Conservation (phyloP, 2,113 vertebrate genomes). For the Pholis gunnellus region DNA sequence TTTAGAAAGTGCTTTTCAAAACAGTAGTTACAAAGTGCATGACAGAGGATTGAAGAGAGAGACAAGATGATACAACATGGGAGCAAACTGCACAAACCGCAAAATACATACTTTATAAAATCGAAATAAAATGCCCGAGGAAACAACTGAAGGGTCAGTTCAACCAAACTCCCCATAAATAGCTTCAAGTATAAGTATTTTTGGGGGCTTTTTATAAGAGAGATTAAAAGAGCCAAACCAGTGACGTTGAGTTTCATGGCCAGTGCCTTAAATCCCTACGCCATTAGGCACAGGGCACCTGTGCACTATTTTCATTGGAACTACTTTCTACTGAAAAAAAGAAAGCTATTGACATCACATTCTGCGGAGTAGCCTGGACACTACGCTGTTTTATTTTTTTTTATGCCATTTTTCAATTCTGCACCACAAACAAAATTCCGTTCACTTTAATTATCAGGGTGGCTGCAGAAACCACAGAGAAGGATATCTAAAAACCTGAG, state of each 20-base stretch:
- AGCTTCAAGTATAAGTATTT: background rate
- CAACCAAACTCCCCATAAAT: background rate
- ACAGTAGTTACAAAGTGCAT: conserved; percentile 20
- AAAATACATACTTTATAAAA: background rate
- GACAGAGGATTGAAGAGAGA: background rate
- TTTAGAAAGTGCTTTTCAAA: conserved; percentile 30
- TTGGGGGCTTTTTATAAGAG: background rate
- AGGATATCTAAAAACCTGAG: background rate
- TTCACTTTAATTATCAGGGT: background rate
- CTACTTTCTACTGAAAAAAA: background rate
- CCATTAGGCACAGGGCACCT: background rate
- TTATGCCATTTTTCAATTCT: background rate
- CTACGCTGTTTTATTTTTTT: background rate
- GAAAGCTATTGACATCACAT: background rate
- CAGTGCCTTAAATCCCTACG: background rate
- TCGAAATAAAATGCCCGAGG: background rate
- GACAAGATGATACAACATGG: background rate
- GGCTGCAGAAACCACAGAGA: background rate
- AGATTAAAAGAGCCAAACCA: background rate
- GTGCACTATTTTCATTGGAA: background rate
- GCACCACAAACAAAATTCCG: background rate
- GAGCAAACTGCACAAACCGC: background rate
- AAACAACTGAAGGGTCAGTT: background rate
- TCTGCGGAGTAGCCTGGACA: background rate
- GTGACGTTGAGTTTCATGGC: background rate